Evolutionary conservation across 2,797 vertebrate species (phyloP).

Genomic region (Eleutherodactylus coqui): DNA sequence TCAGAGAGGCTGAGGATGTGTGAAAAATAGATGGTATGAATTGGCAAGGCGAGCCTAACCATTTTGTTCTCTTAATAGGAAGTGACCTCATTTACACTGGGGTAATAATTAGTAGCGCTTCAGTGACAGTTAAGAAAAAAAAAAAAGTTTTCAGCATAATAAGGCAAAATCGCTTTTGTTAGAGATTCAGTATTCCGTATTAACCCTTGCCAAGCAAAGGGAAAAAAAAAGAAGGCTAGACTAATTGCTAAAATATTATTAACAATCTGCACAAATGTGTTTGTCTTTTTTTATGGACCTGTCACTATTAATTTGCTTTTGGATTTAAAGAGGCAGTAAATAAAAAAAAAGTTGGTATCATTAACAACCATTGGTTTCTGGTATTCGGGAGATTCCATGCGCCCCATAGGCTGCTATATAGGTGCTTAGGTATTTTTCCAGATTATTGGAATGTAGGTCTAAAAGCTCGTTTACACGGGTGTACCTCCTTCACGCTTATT

Average conservation of each 20-base stretch:
- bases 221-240: neutral
- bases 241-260: slow-evolving; percentile 29
- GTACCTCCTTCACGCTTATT: too few species aligned
- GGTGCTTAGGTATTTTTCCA: too few species aligned
- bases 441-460: neutral
- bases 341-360: neutral
- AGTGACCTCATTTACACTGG: slow-evolving; percentile 88
- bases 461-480: too few species aligned
- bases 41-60: slow-evolving; percentile 83
- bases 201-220: slow-evolving; percentile 78
- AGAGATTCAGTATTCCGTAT: slow-evolving; percentile 79
- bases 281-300: neutral
- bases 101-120: slow-evolving; percentile 89
- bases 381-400: neutral
- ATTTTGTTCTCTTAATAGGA: slow-evolving; percentile 88
- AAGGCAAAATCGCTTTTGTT: slow-evolving; percentile 86
- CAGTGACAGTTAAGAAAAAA: slow-evolving; percentile 84
- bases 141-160: slow-evolving; percentile 90
- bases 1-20: slow-evolving; percentile 83
- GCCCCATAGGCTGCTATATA: neutral
- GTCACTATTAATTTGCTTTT: neutral
- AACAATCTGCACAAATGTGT: neutral
- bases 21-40: slow-evolving; percentile 86
- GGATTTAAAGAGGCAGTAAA: neutral
- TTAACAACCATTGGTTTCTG: neutral